Evolutionary conservation across 2,113 vertebrate species (phyloP).

Genomic region (Trinectes maculatus): DNA sequence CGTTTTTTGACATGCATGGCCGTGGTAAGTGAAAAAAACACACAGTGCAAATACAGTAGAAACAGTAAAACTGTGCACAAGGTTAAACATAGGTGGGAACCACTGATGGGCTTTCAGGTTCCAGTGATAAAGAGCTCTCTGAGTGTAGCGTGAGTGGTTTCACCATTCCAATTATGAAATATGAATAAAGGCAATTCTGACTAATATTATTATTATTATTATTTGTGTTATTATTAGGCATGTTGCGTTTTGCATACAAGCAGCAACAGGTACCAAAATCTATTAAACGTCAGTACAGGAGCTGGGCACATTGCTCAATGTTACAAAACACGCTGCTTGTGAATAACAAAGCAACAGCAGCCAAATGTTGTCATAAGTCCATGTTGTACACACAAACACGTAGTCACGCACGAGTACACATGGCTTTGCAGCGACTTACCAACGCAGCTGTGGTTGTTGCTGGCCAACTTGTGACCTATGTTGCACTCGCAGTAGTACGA

Average conservation of each 20-base stretch:
- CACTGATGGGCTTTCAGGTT: slow-evolving; percentile 15
- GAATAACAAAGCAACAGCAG: slow-evolving; percentile 8
- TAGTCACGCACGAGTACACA: neutral
- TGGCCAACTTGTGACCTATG: slow-evolving; percentile 88
- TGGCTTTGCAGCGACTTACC: slow-evolving; percentile 83
- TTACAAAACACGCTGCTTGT: slow-evolving; percentile 2
- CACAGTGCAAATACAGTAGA: slow-evolving; percentile 10
- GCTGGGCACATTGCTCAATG: neutral
- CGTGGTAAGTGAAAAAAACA: neutral
- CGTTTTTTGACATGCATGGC: slow-evolving; percentile 17
- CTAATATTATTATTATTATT: neutral
- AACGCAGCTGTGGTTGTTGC: slow-evolving; percentile 95
- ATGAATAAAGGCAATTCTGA: neutral
- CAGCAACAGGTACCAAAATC: slow-evolving; percentile 2
- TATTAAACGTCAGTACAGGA: slow-evolving; percentile 5
- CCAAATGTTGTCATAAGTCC: neutral
- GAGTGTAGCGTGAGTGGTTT: too few species aligned
- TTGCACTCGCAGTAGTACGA: slow-evolving; percentile 97
- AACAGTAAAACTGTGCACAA: slow-evolving; percentile 8
- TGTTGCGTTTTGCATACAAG: neutral
- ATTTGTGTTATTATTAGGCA: neutral
- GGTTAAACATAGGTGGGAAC: slow-evolving; percentile 17
- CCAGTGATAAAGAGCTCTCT: slow-evolving; percentile 36
- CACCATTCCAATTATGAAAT: neutral
- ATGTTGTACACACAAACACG: neutral